These are phyloP conservation scores for Harlomillsia oculata DNA, from an alignment of 1,140 invertebrate genomes.

Conservation along the genomic window DNA sequence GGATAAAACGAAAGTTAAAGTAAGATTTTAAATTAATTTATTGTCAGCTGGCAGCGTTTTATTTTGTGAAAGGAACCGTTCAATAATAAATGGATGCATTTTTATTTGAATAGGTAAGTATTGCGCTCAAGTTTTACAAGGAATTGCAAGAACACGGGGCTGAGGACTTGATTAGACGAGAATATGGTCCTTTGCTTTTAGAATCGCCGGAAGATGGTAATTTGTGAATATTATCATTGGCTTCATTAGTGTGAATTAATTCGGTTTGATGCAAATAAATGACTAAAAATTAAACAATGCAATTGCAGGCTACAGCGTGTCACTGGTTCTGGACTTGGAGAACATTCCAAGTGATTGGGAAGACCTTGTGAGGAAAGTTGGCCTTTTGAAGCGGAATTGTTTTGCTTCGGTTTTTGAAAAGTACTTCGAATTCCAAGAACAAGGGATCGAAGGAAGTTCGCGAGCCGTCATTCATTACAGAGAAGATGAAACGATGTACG, in stretches of 20 bases:
- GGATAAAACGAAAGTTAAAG: constrained; percentile 93
- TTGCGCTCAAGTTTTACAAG: constrained; percentile 97
- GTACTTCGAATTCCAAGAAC: constrained; percentile 96
- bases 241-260: too few species aligned
- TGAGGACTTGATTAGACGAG: constrained; percentile 85
- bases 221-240: too few species aligned
- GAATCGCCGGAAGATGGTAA: constrained; percentile 75
- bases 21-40: constrained; percentile 47
- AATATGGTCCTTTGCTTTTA: constrained; percentile 69
- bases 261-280: background rate
- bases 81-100: constrained; percentile 1
- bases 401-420: constrained; percentile 99
- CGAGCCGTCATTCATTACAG: constrained; percentile 96
- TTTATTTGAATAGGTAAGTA: constrained; percentile 71
- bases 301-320: constrained; percentile 78
- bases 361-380: constrained; percentile 78
- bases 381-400: constrained; percentile 92
- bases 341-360: constrained; percentile 85
- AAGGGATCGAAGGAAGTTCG: constrained; percentile 77
- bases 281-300: too few species aligned
- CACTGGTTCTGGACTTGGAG: constrained; percentile 84
- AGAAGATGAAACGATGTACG: constrained; percentile 98
- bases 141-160: constrained; percentile 96
- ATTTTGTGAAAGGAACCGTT: too few species aligned
- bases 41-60: background rate